phyloP scores from a whole-genome alignment of 2,888 invertebrate genomes.

The Drosophila cognata region DNA sequence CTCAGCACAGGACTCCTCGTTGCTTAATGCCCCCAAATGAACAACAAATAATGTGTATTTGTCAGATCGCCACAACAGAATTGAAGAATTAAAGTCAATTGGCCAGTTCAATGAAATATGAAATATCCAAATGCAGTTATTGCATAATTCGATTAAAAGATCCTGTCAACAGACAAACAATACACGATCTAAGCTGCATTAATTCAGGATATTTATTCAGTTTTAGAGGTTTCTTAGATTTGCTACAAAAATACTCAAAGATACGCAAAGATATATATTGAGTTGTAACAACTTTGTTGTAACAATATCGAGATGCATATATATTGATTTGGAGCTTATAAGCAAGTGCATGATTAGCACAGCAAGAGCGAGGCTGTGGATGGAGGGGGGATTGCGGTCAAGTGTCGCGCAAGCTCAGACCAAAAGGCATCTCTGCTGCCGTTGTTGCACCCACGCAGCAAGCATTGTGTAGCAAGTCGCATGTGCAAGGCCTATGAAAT shows the following conservation, averaged over 20 bases:
- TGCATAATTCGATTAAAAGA: too few species aligned
- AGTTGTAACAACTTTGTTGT: neutral
- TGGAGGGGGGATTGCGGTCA: conserved; percentile 18
- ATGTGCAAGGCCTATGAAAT: conserved; percentile 37
- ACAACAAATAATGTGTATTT: neutral
- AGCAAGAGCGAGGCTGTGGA: conserved; percentile 10
- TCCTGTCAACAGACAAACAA: neutral
- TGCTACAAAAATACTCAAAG: neutral
- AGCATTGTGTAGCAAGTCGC: conserved; percentile 13
- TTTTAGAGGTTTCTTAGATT: neutral
- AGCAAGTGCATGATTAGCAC: conserved; percentile 54
- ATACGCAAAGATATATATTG: neutral
- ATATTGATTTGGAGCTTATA: conserved; percentile 20
- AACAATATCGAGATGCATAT: neutral
- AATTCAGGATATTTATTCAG: neutral
- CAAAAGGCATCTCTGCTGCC: conserved; percentile 19
- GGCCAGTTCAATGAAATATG: too few species aligned
- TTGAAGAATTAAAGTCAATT: neutral
- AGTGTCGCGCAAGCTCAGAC: conserved; percentile 44
- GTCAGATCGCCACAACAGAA: neutral
- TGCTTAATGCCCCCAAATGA: neutral
- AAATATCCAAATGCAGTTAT: too few species aligned
- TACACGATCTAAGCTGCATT: neutral
- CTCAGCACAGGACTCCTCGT: neutral
- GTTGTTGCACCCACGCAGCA: conserved; percentile 53